These are phyloP conservation scores for Stichodactyla helianthus DNA, from an alignment of 64 coral and sea anemone species.

Conservation along the genomic window DNA sequence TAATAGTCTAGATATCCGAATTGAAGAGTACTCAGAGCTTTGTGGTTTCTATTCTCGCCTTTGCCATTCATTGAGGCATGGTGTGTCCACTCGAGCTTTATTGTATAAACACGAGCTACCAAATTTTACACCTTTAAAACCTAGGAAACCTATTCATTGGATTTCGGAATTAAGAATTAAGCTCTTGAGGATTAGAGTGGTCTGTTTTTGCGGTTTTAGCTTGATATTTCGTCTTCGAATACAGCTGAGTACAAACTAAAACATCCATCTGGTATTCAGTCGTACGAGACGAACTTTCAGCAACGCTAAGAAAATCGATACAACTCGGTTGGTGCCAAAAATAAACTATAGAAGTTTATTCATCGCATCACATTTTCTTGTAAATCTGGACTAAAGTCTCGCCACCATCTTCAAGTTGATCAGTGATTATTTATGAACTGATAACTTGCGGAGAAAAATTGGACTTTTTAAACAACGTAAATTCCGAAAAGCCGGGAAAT, in stretches of 20 bases:
- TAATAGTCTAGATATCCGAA: background rate
- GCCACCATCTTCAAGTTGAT: background rate
- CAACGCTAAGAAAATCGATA: background rate
- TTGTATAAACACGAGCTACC: background rate
- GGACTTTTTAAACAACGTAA: background rate
- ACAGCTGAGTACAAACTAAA: background rate
- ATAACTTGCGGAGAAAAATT: background rate
- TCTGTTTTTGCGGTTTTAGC: background rate
- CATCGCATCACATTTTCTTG: background rate
- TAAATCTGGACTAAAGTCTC: background rate
- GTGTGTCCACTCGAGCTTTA: background rate
- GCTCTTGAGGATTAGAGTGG: conserved; percentile 7
- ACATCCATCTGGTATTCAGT: background rate
- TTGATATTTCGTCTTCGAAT: background rate
- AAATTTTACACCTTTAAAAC: background rate
- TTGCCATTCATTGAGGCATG: background rate
- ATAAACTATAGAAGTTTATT: background rate
- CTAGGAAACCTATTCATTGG: background rate
- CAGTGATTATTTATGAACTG: background rate
- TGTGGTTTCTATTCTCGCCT: background rate
- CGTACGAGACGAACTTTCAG: background rate
- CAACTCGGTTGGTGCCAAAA: background rate
- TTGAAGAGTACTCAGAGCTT: background rate
- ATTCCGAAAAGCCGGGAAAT: background rate
- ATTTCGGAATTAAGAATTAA: conserved; percentile 1